Evolutionary conservation across 1,140 invertebrate species (phyloP), one percentile per base, ranked within the genome.

Genomic region (Episyrphus balteatus): DNA sequence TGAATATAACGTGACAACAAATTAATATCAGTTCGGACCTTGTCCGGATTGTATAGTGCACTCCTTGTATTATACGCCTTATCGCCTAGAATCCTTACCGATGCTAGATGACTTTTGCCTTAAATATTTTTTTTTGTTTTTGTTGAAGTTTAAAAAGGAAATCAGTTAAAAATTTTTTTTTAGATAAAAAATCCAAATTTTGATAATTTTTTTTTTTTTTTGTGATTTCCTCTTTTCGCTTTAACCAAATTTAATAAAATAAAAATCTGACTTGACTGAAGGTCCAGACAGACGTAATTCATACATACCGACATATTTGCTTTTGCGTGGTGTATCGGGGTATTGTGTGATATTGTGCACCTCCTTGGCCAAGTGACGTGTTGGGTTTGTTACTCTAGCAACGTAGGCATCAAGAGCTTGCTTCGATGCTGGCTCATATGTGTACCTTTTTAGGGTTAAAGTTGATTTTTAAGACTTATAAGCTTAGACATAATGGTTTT

Each of bases 41-140:
- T 66, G 51, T 66, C 65, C 48, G 58, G 53, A 66, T 65, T 59
- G 52, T 68, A 67, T 52, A 51, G 55, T 74, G 56, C 82, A 73
- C 57, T 77, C 58, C 86, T 79, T 57, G 79, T 76, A 51, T 81
- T 77, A 65, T 85, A 83, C 30, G 79, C 78, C 63, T 78, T 84
- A 54, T 81, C 83, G 54, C 83, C 86, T 61, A 83, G 80, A 68
- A 84, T 87, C 57, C 81, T 79, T 55, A 88, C 75, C 68, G 83
- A 85, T 34, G 86, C 78, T 61, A 88, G 72, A 72, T 83, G 79
- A 49, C 84, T 84, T 61, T 72, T 73, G 66, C 77, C 78, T 80
- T 59, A 48, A 26, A 26, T 26, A 5, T 26, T 26, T 26, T 3
- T 26, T 26, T 26, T 26, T 3, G 21, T 26, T n/a, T 37, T 17